These are phyloP conservation scores for Xerus rutilus DNA, from an alignment of 2,797 vertebrate genomes.

Conservation along the genomic window DNA sequence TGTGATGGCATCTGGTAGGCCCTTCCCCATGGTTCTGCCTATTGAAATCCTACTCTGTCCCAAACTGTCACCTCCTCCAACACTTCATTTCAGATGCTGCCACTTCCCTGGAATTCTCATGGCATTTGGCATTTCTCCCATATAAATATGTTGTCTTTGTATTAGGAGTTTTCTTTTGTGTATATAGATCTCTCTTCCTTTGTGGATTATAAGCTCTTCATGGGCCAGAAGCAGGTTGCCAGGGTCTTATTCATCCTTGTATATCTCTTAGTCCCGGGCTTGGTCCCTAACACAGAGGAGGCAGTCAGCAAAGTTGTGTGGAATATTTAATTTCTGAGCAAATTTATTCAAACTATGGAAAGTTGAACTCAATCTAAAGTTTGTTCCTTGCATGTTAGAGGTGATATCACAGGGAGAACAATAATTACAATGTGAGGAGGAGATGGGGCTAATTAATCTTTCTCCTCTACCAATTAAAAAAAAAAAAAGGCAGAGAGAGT, in stretches of 20 bases:
- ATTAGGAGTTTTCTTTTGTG: not conserved
- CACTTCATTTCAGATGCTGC: not conserved
- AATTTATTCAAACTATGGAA: conserved; percentile 17
- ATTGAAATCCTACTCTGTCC: not conserved
- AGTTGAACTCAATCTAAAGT: not conserved
- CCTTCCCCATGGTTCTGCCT: not conserved
- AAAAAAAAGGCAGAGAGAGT: conserved; percentile 4
- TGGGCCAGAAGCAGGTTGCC: not conserved
- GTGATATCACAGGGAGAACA: conserved; percentile 34
- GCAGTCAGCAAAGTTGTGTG: not conserved
- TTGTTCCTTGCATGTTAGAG: not conserved
- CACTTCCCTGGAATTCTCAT: not conserved
- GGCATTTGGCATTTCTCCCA: not conserved
- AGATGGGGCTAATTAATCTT: conserved; percentile 35
- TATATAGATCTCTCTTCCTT: not conserved
- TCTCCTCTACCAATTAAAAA: not conserved
- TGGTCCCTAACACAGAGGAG: not conserved
- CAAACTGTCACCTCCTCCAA: not conserved
- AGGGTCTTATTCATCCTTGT: not conserved
- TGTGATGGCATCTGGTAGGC: not conserved
- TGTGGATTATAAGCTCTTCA: not conserved
- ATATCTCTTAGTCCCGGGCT: not conserved
- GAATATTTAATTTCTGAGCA: not conserved
- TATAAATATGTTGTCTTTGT: not conserved
- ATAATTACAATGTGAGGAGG: not conserved